Evolutionary conservation across 2,888 invertebrate species (phyloP).

Genomic region (Ephialtes manifestator): DNA sequence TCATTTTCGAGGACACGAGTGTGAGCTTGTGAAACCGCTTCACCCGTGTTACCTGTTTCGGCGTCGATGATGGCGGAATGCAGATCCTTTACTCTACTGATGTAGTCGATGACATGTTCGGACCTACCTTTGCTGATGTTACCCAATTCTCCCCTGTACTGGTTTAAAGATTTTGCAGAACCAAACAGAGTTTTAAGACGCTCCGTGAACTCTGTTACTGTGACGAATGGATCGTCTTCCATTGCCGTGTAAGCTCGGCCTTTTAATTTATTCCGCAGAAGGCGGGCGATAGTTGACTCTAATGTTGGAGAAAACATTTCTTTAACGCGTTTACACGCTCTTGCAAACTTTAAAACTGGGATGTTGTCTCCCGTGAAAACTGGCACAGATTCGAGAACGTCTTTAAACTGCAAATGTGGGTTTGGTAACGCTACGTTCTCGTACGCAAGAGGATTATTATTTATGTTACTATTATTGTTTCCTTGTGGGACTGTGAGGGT

Average conservation of each 20-base stretch:
- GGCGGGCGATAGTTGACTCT: slow-evolving; percentile 10
- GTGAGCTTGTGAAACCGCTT: not conserved
- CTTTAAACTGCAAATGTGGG: slow-evolving; percentile 1
- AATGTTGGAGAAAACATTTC: not conserved
- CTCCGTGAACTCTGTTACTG: slow-evolving; percentile 15
- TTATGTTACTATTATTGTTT: not conserved
- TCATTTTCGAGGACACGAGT: slow-evolving; percentile 12
- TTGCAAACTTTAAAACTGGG: slow-evolving; percentile 13
- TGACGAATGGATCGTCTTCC: slow-evolving; percentile 23
- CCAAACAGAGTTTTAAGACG: slow-evolving; percentile 8
- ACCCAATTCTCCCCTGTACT: slow-evolving; percentile 34
- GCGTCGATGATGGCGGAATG: slow-evolving; percentile 25
- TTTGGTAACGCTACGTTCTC: not conserved
- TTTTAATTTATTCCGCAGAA: slow-evolving; percentile 31
- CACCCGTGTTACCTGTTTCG: not conserved
- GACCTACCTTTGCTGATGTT: slow-evolving; percentile 12
- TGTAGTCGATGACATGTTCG: slow-evolving; percentile 55
- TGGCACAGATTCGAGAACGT: slow-evolving; percentile 22
- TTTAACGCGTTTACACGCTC: slow-evolving; percentile 25
- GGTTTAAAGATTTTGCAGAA: slow-evolving; percentile 17
- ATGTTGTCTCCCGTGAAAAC: slow-evolving; percentile 26
- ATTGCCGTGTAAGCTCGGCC: slow-evolving; percentile 43
- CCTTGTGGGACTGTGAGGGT: no score
- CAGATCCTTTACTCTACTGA: slow-evolving; percentile 32
- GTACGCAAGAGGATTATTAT: not conserved